Evolutionary conservation across 2,113 vertebrate species (phyloP), one percentile per base, ranked within the genome.

Genomic region (Callorhinus ursinus): DNA sequence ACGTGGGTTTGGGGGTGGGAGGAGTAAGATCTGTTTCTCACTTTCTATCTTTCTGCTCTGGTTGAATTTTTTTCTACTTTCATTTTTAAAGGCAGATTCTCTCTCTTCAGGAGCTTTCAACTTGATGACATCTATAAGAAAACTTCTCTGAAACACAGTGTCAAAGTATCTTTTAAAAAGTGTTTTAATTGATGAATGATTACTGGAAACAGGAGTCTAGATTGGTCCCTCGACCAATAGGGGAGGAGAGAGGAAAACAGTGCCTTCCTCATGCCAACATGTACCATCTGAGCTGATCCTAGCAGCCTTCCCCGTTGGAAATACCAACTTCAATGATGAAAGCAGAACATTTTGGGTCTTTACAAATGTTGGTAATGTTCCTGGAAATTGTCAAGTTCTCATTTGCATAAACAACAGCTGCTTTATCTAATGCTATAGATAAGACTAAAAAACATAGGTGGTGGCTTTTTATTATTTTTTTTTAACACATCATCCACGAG

Each of bases 331-430:
- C 21, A 67, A 21, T 1, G 11, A 95, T 18, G 24, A 85, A 42
- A 57, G 21, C 21, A 42, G 71, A 95, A 69, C 7, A 13, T 55
- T 95, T 28, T 55, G 42, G 53, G 65, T 83, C 61, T 94, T 88
- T 63, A 85, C 36, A 91, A 88, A 18, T 84, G 11, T 53, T 94
- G 89, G 61, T 53, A 86, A 83, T 53, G 67, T 57, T 95, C 71
- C 79, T 95, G 59, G 84, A 95, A 96, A 93, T 18, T 53, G 55
- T 90, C 92, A 93, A 26, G 59, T 76, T 79, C 93, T 86, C 51
- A 87, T 92, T 22, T 86, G 63, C 69, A 84, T 59, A 92, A 96
- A 92, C 26, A 61, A 79, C 19, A 97, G 96, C 19, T 49, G 51
- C 55, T 95, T 97, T 72, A 74, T 53, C 46, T 84, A 95, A 92